Base-by-base conservation (phyloP, 2,797 vertebrate species). In the Siniperca obscura region DNA sequence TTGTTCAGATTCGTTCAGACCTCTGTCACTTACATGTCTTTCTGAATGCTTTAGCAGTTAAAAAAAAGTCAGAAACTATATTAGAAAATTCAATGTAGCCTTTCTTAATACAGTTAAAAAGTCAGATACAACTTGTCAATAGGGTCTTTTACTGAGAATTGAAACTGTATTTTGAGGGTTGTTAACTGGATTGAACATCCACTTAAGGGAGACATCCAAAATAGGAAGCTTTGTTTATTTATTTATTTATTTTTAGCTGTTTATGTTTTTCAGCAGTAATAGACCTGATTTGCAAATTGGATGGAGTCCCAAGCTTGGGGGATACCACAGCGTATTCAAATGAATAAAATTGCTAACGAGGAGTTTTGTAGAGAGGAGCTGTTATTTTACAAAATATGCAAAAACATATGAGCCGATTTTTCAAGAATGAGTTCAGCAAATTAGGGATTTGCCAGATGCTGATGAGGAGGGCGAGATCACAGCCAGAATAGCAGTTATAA, bases 331-430 rank as follows among this genome's bases (percentile, higher is more conserved):
- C 22, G 5, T 68, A 59, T 83, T 87, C 34, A 70, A 79, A 86
- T 85, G 1, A 82, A 46, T 62, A 74, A 81, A 74, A 78, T 62
- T 83, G 73, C 72, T 84, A 86, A 85, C 0, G 40, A 85, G 78
- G 38, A 64, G 69, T 61, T 86, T 85, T 88, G 76, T 69, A 34
- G 48, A 52, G 65, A 48, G 64, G 73, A 80, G 75, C 82, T 74
- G 77, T 62, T 71, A 27, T 86, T 88, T 80, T 81, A 67, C 62
- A 48, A 82, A 86, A 83, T 77, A 71, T 80, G 64, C 73, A 78
- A 81, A 84, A 91, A 70, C 66, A 75, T 61, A 65, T 34, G 57
- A 83, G 53, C 44, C 79, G 86, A 59, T 80, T 86, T 88, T 48
- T 19, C 27, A 48, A 81, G 70, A 79, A 86, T 74, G 16, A 68